Base-by-base conservation (phyloP, 2,888 invertebrate species). In the Xanthorhoe spadicearia region DNA sequence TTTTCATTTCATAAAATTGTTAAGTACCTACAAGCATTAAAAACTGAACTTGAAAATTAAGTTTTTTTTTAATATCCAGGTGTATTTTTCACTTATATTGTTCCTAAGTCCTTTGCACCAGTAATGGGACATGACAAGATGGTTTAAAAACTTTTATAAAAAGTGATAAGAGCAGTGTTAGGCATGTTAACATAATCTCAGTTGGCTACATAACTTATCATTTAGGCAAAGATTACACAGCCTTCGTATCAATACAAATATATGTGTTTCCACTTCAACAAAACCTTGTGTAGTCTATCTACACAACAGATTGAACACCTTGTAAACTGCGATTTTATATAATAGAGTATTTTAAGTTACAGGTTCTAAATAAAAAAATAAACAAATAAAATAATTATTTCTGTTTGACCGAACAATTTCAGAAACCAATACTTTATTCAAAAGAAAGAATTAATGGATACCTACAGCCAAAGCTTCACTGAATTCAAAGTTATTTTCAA, bases 171-270 rank as follows among this genome's bases (percentile, higher is more conserved):
- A 15, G 18, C n/a, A 54, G 10, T 58, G n/a, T 50, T 51, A 64
- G 55, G 43, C n/a, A 48, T 35, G 54, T 32, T 52, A 56, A 19
- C 54, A 55, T 46, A 58, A 63, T 64, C 63, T 53, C 59, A 59
- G 43, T 57, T 52, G 28, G 50, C 23, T 49, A 60, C 55, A 50
- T 69, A 50, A 69, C 68, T 73, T 74, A 74, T 73, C 71, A 68
- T 63, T 64, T 38, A 62, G 68, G 68, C 70, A 66, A 77, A 80
- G 80, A 85, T 83, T 82, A 81, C 62, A 70, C 70, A 78, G 76
- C 82, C 82, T 85, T 86, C 79, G 71, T 76, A 80, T 79, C 67
- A 66, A 64, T 58, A 64, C 60, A 58, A 57, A 63, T 62, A 63
- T 62, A 64, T 53, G 10, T 57, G 50, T 53, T 17, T 52, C 51